These are phyloP conservation scores for Agriopis aurantiaria DNA, from an alignment of 2,888 invertebrate species.

Conservation along the genomic window DNA sequence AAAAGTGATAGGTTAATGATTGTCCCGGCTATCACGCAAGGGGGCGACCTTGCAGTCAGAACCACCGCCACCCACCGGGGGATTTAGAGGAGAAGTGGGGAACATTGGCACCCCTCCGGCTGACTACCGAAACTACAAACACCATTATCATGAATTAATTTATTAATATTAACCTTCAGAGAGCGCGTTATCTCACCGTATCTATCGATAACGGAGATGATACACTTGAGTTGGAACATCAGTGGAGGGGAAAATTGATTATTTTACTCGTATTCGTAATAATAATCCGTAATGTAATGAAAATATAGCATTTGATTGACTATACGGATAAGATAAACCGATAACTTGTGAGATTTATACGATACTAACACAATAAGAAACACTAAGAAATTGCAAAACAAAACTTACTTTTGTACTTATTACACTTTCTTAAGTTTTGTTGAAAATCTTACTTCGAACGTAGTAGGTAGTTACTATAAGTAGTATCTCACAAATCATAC, in stretches of 20 bases:
- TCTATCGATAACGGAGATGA: constrained; percentile 16
- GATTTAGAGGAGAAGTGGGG: not conserved
- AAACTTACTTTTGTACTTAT: too few species aligned
- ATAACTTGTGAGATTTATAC: not conserved
- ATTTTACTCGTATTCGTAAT: constrained; percentile 4
- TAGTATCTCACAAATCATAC: too few species aligned
- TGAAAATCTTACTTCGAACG: too few species aligned
- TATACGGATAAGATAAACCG: constrained; percentile 6
- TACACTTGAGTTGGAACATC: constrained; percentile 16
- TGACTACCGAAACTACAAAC: constrained; percentile 51
- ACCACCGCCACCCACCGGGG: constrained; percentile 10
- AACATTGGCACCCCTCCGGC: constrained; percentile 12
- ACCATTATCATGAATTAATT: constrained; percentile 28
- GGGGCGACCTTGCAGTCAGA: constrained; percentile 67
- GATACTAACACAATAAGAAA: too few species aligned
- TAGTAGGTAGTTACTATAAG: too few species aligned
- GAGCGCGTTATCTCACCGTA: constrained; percentile 31
- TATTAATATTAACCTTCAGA: constrained; percentile 11
- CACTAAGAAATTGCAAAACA: too few species aligned
- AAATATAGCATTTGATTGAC: constrained; percentile 19
- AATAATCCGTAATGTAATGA: constrained; percentile 14
- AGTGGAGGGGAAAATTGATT: constrained; percentile 1
- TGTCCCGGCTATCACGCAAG: constrained; percentile 63
- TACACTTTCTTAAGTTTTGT: too few species aligned
- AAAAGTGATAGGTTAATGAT: constrained; percentile 56